These are phyloP conservation scores for Diploscapter pachys DNA, from an alignment of 1,140 invertebrate genomes.

Conservation along the genomic window DNA sequence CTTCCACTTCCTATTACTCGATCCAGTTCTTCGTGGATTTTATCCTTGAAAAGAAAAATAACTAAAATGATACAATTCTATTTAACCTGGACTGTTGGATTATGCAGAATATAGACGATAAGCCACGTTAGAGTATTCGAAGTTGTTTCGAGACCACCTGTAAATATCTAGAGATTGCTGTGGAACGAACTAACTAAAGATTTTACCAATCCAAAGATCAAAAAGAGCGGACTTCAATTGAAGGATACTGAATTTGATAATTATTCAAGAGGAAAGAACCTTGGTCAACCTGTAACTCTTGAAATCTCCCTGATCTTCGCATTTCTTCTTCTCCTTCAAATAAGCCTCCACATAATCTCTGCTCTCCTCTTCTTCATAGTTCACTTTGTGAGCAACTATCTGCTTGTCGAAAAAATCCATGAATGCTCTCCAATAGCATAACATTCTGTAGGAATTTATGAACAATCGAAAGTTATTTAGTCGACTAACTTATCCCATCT, in stretches of 20 bases:
- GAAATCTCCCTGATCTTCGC: constrained; percentile 20
- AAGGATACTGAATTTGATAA: constrained; percentile 13
- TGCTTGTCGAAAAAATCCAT: constrained; percentile 31
- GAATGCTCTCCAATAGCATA: neutral
- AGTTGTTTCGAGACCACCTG: constrained; percentile 61
- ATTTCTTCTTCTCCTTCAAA: constrained; percentile 27
- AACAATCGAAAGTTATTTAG: no score
- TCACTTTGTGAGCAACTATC: neutral
- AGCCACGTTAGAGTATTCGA: constrained; percentile 60
- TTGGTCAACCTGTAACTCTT: constrained; percentile 2
- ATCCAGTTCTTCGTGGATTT: constrained; percentile 59
- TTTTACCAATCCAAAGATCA: constrained; percentile 52
- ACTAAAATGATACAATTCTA: no score
- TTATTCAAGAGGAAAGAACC: neutral
- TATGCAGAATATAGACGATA: constrained; percentile 58
- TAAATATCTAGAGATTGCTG: no score
- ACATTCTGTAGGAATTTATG: no score
- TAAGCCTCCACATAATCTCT: constrained; percentile 34
- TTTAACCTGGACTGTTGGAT: constrained; percentile 55
- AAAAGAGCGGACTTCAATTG: constrained; percentile 30
- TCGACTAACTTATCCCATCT: no score
- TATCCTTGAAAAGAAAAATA: neutral
- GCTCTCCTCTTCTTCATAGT: constrained; percentile 10
- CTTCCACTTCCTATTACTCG: constrained; percentile 48
- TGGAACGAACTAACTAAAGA: no score